These are phyloP conservation scores for Chrysina gloriosa DNA, from an alignment of 2,888 invertebrate genomes.

Conservation along the genomic window DNA sequence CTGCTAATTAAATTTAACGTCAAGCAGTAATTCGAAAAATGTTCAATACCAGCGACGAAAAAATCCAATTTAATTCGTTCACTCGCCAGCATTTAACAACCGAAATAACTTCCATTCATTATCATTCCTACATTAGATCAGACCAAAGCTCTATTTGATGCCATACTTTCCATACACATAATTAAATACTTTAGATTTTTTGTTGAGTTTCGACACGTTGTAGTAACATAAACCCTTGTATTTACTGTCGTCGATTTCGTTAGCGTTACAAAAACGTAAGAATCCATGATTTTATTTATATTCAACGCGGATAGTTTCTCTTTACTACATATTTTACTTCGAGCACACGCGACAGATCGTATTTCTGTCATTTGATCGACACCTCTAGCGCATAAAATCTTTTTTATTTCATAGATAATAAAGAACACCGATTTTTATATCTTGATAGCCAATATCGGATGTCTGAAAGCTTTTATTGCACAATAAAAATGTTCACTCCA, in stretches of 20 bases:
- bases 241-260: conserved; percentile 18
- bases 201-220: conserved; percentile 9
- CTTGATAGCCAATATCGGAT: conserved; percentile 42
- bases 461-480: conserved; percentile 43
- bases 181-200: conserved; percentile 25
- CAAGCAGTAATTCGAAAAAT: conserved; percentile 1
- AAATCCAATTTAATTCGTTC: conserved; percentile 16
- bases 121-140: not conserved
- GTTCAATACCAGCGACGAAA: not conserved
- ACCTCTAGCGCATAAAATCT: conserved; percentile 34
- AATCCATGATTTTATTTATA: conserved; percentile 28
- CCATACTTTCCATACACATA: conserved; percentile 7
- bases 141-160: not conserved
- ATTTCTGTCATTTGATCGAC: conserved; percentile 36
- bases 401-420: conserved; percentile 43
- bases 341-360: conserved; percentile 25
- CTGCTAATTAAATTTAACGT: not conserved
- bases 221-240: conserved; percentile 4
- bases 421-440: conserved; percentile 40
- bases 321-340: conserved; percentile 13
- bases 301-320: conserved; percentile 18
- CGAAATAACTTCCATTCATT: conserved; percentile 24
- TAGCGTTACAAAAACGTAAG: conserved; percentile 2
- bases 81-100: conserved; percentile 12
- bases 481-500: conserved; percentile 36